Evolutionary conservation across 1,140 invertebrate genomes (phyloP).

Genomic region (Cyclina sinensis): DNA sequence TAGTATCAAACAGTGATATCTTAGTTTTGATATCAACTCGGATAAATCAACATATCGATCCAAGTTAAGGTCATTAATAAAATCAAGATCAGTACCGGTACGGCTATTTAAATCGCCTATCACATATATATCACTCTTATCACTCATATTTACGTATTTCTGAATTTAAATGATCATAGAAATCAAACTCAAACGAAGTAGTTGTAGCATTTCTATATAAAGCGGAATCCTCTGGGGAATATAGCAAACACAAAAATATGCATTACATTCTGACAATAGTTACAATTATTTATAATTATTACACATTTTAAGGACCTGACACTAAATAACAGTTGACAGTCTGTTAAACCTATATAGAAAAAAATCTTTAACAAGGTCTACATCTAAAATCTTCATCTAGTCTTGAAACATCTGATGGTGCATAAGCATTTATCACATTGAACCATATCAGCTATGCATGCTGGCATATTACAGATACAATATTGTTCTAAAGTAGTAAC

Average conservation of each 20-base stretch:
- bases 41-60: constrained; percentile 11
- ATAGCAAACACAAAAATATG: constrained; percentile 13
- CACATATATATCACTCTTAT: constrained; percentile 6
- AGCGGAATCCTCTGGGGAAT: constrained; percentile 11
- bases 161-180: neutral
- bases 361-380: no score
- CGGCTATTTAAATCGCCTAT: constrained; percentile 13
- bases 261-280: neutral
- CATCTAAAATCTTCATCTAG: no score
- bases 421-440: no score
- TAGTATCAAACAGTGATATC: no score
- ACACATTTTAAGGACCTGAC: neutral
- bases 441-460: no score
- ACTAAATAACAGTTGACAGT: neutral
- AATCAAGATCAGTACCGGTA: neutral
- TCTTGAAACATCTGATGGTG: no score
- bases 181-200: constrained; percentile 3
- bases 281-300: neutral
- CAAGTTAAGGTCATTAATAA: neutral
- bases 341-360: no score
- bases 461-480: no score
- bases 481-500: no score
- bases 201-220: constrained; percentile 12
- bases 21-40: no score
- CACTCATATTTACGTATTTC: neutral